Evolutionary conservation across 2,113 vertebrate genomes (phyloP), one percentile per base, ranked within the genome.

Genomic region (Lepisosteus osseus): DNA sequence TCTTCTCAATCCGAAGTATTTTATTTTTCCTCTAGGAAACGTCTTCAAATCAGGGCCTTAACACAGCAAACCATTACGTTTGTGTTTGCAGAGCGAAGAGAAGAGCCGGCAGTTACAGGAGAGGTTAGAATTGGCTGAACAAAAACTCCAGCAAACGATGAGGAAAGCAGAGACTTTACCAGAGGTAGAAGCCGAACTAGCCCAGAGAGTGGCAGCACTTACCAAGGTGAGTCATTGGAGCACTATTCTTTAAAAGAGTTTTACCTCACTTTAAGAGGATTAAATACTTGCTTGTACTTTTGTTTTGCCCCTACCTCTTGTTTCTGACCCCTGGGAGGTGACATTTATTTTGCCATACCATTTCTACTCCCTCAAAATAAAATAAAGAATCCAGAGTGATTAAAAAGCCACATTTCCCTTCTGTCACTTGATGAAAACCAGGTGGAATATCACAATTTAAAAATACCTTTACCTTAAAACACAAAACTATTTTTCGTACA

Each of bases 131-230:
- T 75, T 98, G 74, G 97, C 97, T 0, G 97, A 99, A 77, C 97
- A 98, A 78, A 99, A 97, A 87, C 88, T 99, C 70, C 97, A 98
- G 85, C 97, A 98, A 86, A 98, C 95, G 6, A 86, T 98, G 76
- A 87, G 96, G n/a, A 99, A 96, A 81, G 97, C 96, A 0, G 96
- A 99, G 86, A 96, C 95, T 0, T 86, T 99, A 59, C 97, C 97
- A 0, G 97, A 98, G 85, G 97, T 99, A 85, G 97, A 99, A 76
- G 97, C 97, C 0, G 96, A 99, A 85, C 86, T 99, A 15, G 97
- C 97, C 1, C 97, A 99, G 86, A 90, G 96, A 73, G 97, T 97
- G 7, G 96, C 95, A 0, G 96, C 97, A 0, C 95, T 99, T 78
- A 95, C 94, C 6, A 98, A 99, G 96, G 97, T 98, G 40, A 3